Conservation (phyloP, 2,113 vertebrate genomes). For the Craseonycteris thonglongyai region DNA sequence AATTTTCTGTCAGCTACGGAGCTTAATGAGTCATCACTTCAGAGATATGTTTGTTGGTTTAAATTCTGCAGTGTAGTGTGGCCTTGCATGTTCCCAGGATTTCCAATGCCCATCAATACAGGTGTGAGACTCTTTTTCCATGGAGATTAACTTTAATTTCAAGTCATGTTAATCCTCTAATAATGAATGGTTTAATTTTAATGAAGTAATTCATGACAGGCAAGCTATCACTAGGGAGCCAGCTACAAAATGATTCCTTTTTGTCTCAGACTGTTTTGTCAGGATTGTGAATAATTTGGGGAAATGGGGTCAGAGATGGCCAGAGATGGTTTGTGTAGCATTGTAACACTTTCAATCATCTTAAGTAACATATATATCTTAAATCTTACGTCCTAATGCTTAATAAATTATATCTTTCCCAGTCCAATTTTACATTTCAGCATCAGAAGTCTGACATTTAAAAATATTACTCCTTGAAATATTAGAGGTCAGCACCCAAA, state of each 20-base stretch:
- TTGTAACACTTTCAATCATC: background rate
- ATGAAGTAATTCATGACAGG: slow-evolving; percentile 30
- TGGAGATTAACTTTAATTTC: slow-evolving; percentile 53
- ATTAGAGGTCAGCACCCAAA: background rate
- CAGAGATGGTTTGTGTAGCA: background rate
- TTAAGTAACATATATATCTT: background rate
- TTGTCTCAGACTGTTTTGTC: background rate
- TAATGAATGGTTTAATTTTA: slow-evolving; percentile 58
- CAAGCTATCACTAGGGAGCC: background rate
- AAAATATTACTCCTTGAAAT: background rate
- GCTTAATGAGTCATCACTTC: background rate
- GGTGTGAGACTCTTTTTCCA: background rate
- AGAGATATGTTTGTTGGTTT: slow-evolving; percentile 13
- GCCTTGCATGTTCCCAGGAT: background rate
- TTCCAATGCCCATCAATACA: slow-evolving; percentile 24
- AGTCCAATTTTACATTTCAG: background rate
- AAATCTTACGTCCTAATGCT: background rate
- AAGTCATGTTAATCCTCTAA: slow-evolving; percentile 60
- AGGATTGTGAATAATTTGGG: slow-evolving; percentile 18
- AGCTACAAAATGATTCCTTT: background rate
- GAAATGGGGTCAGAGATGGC: background rate
- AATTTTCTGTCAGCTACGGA: background rate
- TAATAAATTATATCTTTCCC: slow-evolving; percentile 4
- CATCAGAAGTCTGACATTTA: background rate
- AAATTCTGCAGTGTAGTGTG: background rate